phyloP scores from a whole-genome alignment of 2,888 invertebrate genomes.

The Lithophane semibrunnea region DNA sequence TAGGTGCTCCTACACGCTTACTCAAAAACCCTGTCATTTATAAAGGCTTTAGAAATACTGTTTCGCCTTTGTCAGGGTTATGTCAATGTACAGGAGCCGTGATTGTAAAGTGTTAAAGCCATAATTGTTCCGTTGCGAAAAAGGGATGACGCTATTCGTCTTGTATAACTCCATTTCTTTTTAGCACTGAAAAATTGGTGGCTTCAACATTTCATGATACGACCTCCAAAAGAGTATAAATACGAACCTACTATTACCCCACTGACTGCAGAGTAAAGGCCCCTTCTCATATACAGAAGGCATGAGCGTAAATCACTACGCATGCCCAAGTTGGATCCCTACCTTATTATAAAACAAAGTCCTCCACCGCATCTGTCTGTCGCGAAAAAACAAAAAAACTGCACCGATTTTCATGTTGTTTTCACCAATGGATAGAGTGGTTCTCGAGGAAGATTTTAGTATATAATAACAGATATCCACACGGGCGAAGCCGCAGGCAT shows the following conservation, averaged over 20 bases:
- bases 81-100: not conserved
- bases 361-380: too few relatives aligned
- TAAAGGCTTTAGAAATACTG: constrained; percentile 20
- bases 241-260: not conserved
- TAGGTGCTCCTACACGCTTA: not conserved
- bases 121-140: constrained; percentile 5
- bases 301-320: not conserved
- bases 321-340: not conserved
- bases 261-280: not conserved
- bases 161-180: not conserved
- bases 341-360: too few relatives aligned
- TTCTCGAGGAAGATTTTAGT: too few relatives aligned
- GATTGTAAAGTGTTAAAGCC: not conserved
- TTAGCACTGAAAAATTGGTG: not conserved
- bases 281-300: not conserved
- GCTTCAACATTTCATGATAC: not conserved
- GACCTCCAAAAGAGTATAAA: not conserved
- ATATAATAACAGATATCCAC: too few relatives aligned
- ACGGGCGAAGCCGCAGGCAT: too few relatives aligned
- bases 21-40: not conserved
- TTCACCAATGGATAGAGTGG: too few relatives aligned
- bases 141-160: not conserved
- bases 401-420: too few relatives aligned
- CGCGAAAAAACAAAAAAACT: too few relatives aligned
- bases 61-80: constrained; percentile 10